phyloP scores from a whole-genome alignment of 1,140 invertebrate species.

The Battus philenor region DNA sequence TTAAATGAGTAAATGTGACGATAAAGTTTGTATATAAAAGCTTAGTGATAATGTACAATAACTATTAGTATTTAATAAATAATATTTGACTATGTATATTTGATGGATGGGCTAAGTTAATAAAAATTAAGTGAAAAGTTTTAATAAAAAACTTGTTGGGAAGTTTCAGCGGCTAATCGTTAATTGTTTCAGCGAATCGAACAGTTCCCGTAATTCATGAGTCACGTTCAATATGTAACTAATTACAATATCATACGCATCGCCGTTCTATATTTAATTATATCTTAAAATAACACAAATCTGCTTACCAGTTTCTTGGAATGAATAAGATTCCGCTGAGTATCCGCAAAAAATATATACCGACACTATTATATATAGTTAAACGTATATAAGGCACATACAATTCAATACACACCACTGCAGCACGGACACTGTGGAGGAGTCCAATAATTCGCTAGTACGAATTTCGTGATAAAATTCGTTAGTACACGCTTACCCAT shows the following conservation, averaged over 20 bases:
- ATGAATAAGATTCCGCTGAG: constrained; percentile 37
- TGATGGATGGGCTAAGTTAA: no score
- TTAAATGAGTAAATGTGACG: no score
- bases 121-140: no score
- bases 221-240: constrained; percentile 59
- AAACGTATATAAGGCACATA: constrained; percentile 28
- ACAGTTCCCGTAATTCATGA: constrained; percentile 41
- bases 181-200: constrained; percentile 36
- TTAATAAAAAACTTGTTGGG: no score
- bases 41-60: no score
- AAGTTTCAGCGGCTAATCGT: constrained; percentile 12
- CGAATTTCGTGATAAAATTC: constrained; percentile 34
- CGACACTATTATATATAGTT: constrained; percentile 19
- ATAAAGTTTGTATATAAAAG: no score
- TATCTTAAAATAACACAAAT: constrained; percentile 70
- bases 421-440: constrained; percentile 41
- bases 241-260: constrained; percentile 64
- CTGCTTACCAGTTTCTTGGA: constrained; percentile 54
- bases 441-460: constrained; percentile 33
- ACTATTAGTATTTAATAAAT: no score
- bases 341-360: constrained; percentile 34
- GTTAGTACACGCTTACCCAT: constrained; percentile 17
- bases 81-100: no score
- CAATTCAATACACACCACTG: constrained; percentile 36
- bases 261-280: constrained; percentile 69